Evolutionary conservation across 2,888 invertebrate genomes (phyloP).

Genomic region (Strigamia transsilvanica): DNA sequence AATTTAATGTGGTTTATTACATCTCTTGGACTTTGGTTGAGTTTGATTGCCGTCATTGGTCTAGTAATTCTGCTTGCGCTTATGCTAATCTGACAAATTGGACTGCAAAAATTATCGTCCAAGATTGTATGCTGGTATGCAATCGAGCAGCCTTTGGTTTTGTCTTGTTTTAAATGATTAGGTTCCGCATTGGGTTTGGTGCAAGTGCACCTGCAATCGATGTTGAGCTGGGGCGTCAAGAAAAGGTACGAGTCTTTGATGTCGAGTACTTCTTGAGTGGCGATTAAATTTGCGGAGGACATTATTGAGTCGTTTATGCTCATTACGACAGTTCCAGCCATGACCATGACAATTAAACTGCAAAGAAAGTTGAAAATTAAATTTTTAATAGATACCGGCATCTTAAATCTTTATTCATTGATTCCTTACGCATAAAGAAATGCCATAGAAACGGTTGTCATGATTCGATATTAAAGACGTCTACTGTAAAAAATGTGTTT

Average conservation of each 20-base stretch:
- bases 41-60: not conserved
- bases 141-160: too few species aligned
- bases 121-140: not conserved
- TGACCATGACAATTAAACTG: too few species aligned
- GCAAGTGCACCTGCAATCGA: not conserved
- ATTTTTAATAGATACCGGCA: too few species aligned
- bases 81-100: not conserved
- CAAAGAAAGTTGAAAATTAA: too few species aligned
- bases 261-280: not conserved
- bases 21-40: not conserved
- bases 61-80: not conserved
- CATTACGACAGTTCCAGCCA: not conserved
- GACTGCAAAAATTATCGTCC: not conserved
- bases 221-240: not conserved
- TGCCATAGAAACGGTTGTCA: too few species aligned
- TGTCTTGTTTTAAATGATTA: too few species aligned
- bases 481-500: too few species aligned
- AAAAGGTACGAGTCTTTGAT: not conserved
- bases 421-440: too few species aligned
- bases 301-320: not conserved
- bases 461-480: too few species aligned
- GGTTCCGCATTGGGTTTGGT: not conserved
- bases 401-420: too few species aligned
- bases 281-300: not conserved
- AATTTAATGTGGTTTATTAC: not conserved